Percentiles rank a stretch among this genome's conserved stretches.
phyloP scores from a whole-genome alignment of 2,888 invertebrate species.

The Callimorpha dominula region DNA sequence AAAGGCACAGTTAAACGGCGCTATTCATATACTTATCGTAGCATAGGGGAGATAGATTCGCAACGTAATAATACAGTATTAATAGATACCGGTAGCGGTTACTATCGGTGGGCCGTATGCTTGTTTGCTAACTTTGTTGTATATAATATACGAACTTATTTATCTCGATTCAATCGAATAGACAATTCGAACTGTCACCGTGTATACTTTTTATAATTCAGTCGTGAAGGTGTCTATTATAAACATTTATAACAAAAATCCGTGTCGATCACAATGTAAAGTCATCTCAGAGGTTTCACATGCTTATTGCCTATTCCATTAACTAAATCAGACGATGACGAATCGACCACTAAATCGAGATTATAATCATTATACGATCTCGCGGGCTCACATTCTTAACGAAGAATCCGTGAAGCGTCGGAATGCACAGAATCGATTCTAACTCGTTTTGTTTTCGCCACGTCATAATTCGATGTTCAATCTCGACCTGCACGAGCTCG shows the following conservation, averaged over 20 bases:
- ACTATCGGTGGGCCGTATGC: background rate
- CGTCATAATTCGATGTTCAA: slow-evolving; percentile 81
- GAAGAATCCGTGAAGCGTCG: slow-evolving; percentile 80
- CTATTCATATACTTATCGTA: background rate
- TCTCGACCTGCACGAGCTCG: slow-evolving; percentile 61
- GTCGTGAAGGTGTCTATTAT: slow-evolving; percentile 45
- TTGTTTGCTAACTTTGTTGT: background rate
- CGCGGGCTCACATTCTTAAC: slow-evolving; percentile 77
- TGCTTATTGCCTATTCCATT: slow-evolving; percentile 83
- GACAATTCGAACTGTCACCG: slow-evolving; percentile 25
- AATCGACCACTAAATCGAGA: slow-evolving; percentile 83
- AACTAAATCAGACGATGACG: slow-evolving; percentile 85
- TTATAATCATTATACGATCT: slow-evolving; percentile 82
- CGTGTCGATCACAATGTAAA: slow-evolving; percentile 59
- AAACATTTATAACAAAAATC: slow-evolving; percentile 45
- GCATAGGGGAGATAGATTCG: background rate
- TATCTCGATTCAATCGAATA: slow-evolving; percentile 24
- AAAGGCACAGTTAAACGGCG: background rate
- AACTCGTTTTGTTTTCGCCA: slow-evolving; percentile 85
- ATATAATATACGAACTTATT: background rate
- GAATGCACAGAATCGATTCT: slow-evolving; percentile 83
- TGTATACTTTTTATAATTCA: slow-evolving; percentile 15
- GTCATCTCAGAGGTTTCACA: slow-evolving; percentile 75
- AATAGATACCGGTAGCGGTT: background rate
- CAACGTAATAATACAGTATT: background rate